Percentiles rank a stretch among this genome's conserved stretches.
phyloP scores from a whole-genome alignment of 2,113 vertebrate species.

The Coryphaenoides rupestris region DNA sequence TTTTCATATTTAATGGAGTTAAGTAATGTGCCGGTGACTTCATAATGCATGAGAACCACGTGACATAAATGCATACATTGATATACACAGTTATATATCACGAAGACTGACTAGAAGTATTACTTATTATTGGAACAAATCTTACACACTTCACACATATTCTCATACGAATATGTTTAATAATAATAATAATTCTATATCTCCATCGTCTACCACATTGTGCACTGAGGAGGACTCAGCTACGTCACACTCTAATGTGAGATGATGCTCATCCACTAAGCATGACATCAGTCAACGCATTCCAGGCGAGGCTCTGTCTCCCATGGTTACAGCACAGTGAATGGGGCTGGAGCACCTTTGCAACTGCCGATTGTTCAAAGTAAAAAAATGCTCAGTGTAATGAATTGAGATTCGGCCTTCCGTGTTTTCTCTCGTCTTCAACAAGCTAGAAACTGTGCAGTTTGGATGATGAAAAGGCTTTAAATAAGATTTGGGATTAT shows the following conservation, averaged over 20 bases:
- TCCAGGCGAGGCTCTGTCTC: background rate
- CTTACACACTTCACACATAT: no score
- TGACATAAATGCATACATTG: no score
- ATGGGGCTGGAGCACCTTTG: background rate
- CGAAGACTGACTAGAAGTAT: no score
- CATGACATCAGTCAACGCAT: slow-evolving; percentile 6
- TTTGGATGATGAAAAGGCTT: no score
- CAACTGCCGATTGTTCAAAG: background rate
- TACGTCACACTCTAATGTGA: background rate
- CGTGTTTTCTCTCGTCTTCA: background rate
- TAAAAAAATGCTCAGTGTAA: background rate
- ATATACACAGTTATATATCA: no score
- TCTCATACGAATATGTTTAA: no score
- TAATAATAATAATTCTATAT: no score
- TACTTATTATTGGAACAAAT: no score
- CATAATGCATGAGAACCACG: no score
- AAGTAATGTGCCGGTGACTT: background rate
- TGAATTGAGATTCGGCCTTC: background rate
- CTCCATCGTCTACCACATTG: no score
- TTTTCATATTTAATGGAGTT: background rate
- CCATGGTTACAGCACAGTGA: background rate
- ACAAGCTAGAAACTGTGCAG: no score
- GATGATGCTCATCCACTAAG: slow-evolving; percentile 3
- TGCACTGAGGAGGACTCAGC: background rate
- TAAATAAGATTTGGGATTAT: no score